phyloP scores from a whole-genome alignment of 2,888 invertebrate genomes.

The Acrobasis repandana region DNA sequence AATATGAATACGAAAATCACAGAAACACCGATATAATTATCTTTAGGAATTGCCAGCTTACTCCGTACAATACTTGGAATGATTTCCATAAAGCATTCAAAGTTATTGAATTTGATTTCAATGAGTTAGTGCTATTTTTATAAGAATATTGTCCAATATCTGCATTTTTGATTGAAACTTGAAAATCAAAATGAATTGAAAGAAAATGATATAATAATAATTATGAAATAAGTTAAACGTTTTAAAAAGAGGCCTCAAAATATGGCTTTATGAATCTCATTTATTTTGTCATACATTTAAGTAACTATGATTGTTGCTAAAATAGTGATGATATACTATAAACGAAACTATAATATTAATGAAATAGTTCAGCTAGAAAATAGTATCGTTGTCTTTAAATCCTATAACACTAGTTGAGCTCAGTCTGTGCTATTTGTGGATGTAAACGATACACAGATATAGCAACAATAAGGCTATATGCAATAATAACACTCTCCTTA shows the following conservation, averaged over 20 bases:
- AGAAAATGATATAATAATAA: neutral
- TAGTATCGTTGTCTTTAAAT: too few relatives aligned
- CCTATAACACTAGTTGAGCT: too few relatives aligned
- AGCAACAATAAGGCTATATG: too few relatives aligned
- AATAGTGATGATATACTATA: too few relatives aligned
- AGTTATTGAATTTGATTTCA: conserved; percentile 6
- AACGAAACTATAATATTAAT: too few relatives aligned
- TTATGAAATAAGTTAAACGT: neutral
- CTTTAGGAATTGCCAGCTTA: conserved; percentile 22
- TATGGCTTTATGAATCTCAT: neutral
- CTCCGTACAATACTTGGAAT: conserved; percentile 33
- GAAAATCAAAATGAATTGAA: neutral
- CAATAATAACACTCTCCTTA: too few relatives aligned
- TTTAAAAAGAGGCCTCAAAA: neutral
- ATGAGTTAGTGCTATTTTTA: conserved; percentile 5
- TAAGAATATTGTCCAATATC: conserved; percentile 12
- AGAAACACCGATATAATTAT: conserved; percentile 6
- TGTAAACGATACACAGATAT: too few relatives aligned
- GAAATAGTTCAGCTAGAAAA: too few relatives aligned
- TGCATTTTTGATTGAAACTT: conserved; percentile 5
- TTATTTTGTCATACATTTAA: too few relatives aligned
- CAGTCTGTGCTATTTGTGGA: too few relatives aligned
- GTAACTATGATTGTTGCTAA: too few relatives aligned
- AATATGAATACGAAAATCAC: conserved; percentile 22
- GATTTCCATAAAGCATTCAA: neutral